Conservation (phyloP, 2,113 vertebrate genomes). For the Peromyscus leucopus region DNA sequence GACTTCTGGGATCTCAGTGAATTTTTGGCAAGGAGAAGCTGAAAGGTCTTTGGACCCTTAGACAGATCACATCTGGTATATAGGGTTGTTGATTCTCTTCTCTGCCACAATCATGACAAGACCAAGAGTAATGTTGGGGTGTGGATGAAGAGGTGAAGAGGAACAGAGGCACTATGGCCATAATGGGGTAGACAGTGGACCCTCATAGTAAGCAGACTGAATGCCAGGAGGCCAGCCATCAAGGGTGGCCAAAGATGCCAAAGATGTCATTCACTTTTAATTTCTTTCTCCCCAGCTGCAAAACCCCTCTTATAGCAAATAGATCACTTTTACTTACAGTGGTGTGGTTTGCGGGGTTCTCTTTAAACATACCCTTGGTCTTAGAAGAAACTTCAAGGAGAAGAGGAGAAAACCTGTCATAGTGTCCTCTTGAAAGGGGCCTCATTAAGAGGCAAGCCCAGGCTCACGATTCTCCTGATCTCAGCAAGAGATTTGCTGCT, state of each 20-base stretch:
- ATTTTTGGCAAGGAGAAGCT: background rate
- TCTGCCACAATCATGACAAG: background rate
- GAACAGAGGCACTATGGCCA: background rate
- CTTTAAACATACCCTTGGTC: background rate
- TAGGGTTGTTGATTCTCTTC: background rate
- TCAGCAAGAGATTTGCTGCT: background rate
- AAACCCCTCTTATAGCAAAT: background rate
- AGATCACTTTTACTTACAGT: background rate
- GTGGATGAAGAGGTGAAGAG: background rate
- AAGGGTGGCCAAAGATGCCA: background rate
- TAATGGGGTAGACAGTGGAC: background rate
- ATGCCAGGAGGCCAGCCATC: no score
- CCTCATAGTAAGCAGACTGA: background rate
- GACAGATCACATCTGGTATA: background rate
- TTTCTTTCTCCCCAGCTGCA: background rate
- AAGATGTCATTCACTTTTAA: background rate
- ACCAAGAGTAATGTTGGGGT: background rate
- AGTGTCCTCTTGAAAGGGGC: background rate
- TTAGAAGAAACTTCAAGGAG: background rate
- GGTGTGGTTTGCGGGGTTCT: background rate
- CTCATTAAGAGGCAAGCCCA: background rate
- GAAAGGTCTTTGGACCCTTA: background rate
- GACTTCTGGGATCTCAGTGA: background rate
- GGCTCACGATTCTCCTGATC: background rate
- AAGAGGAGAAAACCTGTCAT: no score